phyloP scores from a whole-genome alignment of 2,888 invertebrate species.

The Acrobasis suavella region DNA sequence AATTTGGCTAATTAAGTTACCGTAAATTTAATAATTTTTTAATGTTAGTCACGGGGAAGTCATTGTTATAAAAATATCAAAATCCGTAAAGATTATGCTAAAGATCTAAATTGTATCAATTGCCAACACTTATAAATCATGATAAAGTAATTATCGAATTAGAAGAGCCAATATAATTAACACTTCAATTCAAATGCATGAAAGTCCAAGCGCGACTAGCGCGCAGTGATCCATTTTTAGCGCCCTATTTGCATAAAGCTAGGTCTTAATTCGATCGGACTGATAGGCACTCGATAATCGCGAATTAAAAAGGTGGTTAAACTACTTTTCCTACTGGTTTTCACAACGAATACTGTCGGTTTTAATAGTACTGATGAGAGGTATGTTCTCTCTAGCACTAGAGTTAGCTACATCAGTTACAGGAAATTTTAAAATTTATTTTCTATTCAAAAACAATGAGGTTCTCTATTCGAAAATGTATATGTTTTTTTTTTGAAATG shows the following conservation, averaged over 20 bases:
- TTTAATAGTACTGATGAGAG: constrained; percentile 50
- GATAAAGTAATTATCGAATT: neutral
- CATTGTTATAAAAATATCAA: too few relatives aligned
- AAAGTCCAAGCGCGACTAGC: neutral
- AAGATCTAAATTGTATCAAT: too few relatives aligned
- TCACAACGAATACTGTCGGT: constrained; percentile 79
- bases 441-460: neutral
- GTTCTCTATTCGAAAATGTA: too few relatives aligned
- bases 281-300: constrained; percentile 20
- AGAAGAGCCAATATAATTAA: neutral
- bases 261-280: constrained; percentile 21
- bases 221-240: constrained; percentile 14
- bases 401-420: constrained; percentile 66
- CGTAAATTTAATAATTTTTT: too few relatives aligned
- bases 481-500: too few relatives aligned
- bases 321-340: constrained; percentile 78
- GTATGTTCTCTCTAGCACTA: constrained; percentile 32
- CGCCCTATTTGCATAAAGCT: constrained; percentile 18
- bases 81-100: too few relatives aligned
- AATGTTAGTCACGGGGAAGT: too few relatives aligned
- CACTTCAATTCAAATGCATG: neutral
- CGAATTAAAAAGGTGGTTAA: constrained; percentile 32
- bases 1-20: too few relatives aligned
- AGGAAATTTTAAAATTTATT: constrained; percentile 63
- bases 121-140: neutral